A percentile compares a stretch with the other conserved stretches of the same genome.
phyloP scores from a whole-genome alignment of 37 sponge, comb jelly and placozoan genomes.

The Chondrosia reniformis region DNA sequence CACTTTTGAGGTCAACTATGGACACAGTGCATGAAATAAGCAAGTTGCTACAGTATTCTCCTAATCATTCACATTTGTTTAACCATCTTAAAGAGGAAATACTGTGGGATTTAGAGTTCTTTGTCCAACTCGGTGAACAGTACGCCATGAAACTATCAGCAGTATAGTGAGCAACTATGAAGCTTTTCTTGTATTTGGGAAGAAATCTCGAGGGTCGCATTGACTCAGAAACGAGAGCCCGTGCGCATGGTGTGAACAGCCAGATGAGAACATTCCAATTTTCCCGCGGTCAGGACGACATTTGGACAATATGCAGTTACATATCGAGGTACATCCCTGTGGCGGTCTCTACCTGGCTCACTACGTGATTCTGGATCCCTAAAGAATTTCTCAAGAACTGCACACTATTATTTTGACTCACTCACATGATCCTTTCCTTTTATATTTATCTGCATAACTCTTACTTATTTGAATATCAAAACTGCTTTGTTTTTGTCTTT shows the following conservation, averaged over 20 bases:
- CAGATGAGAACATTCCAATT: conserved; percentile 26
- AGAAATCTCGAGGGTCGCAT: conserved; percentile 21
- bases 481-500: too few relatives aligned
- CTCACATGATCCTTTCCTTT: too few relatives aligned
- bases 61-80: conserved; percentile 20
- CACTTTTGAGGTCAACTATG: conserved; percentile 30
- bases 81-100: conserved; percentile 9
- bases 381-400: too few relatives aligned
- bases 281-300: too few relatives aligned
- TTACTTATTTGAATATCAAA: too few relatives aligned
- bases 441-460: too few relatives aligned
- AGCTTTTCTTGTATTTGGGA: conserved; percentile 7
- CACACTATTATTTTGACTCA: too few relatives aligned
- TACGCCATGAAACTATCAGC: conserved; percentile 24
- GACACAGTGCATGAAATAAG: conserved; percentile 38
- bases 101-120: conserved; percentile 28
- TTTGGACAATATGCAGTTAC: too few relatives aligned
- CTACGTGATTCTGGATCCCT: too few relatives aligned
- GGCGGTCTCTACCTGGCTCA: too few relatives aligned
- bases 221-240: conserved; percentile 33
- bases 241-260: conserved; percentile 22
- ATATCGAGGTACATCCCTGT: too few relatives aligned
- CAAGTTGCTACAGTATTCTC: conserved; percentile 38
- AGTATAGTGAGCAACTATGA: conserved; percentile 21
- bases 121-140: conserved; percentile 45